phyloP scores from a whole-genome alignment of 2,113 vertebrate genomes.

The Alligator mississippiensis region DNA sequence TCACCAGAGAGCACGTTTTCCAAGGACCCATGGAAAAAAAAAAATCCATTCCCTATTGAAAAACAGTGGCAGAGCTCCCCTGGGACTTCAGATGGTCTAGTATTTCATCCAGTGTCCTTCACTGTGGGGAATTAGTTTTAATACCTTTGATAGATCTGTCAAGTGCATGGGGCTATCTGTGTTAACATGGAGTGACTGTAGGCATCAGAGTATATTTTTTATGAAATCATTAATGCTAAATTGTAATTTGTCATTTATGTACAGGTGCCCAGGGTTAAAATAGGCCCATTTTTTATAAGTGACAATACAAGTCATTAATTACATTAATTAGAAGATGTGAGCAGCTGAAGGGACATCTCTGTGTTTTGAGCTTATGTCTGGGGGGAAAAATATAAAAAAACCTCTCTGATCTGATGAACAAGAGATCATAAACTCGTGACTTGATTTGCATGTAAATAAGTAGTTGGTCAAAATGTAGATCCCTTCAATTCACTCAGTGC shows the following conservation, averaged over 20 bases:
- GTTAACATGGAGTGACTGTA: background rate
- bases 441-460: fast-evolving
- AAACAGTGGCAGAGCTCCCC: background rate
- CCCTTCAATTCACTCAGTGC: fast-evolving
- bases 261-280: background rate
- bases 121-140: constrained; percentile 4
- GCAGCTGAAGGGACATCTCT: background rate
- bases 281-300: background rate
- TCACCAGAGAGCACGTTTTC: background rate
- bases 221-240: background rate
- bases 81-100: fast-evolving
- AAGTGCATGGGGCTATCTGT: background rate
- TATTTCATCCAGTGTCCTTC: background rate
- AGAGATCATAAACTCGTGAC: fast-evolving
- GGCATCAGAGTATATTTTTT: background rate
- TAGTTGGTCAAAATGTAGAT: fast-evolving
- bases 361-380: background rate
- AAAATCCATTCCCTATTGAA: background rate
- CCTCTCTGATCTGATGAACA: background rate
- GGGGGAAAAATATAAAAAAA: background rate
- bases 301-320: background rate
- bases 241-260: background rate
- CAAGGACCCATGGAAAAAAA: background rate
- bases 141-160: background rate
- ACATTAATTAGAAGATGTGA: constrained; percentile 29